phyloP scores from a whole-genome alignment of 2,888 invertebrate genomes.

The Patella ulyssiponensis region DNA sequence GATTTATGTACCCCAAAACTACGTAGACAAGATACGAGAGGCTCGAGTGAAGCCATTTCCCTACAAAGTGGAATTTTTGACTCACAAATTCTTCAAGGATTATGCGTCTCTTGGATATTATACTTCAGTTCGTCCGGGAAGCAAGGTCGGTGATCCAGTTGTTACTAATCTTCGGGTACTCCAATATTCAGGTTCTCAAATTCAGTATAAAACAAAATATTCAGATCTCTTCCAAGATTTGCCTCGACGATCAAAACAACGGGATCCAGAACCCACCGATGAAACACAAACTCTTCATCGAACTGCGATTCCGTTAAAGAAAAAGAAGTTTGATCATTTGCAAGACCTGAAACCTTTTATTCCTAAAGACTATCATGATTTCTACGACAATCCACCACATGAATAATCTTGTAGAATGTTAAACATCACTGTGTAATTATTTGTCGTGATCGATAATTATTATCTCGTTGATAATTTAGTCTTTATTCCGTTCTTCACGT shows the following conservation, averaged over 20 bases:
- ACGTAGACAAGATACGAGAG: constrained; percentile 19
- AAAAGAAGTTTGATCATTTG: constrained; percentile 14
- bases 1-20: constrained; percentile 23
- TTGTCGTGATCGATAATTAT: background rate
- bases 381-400: background rate
- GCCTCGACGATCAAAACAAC: constrained; percentile 3
- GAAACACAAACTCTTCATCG: background rate
- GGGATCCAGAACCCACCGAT: background rate
- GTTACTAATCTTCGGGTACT: background rate
- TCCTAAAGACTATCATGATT: constrained; percentile 9
- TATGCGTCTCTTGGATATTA: constrained; percentile 2
- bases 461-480: too few relatives aligned
- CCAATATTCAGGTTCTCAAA: background rate
- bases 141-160: background rate
- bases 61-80: background rate
- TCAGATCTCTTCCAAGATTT: background rate
- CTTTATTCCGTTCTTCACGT: too few relatives aligned
- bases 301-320: constrained; percentile 12
- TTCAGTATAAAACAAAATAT: background rate
- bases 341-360: constrained; percentile 12
- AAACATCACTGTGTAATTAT: background rate
- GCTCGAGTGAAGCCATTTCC: constrained; percentile 18
- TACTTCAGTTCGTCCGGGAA: background rate
- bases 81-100: background rate
- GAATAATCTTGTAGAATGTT: background rate